Evolutionary conservation across 1,140 invertebrate genomes (phyloP), one percentile per base, ranked within the genome.

Genomic region (Musca vetustissima): DNA sequence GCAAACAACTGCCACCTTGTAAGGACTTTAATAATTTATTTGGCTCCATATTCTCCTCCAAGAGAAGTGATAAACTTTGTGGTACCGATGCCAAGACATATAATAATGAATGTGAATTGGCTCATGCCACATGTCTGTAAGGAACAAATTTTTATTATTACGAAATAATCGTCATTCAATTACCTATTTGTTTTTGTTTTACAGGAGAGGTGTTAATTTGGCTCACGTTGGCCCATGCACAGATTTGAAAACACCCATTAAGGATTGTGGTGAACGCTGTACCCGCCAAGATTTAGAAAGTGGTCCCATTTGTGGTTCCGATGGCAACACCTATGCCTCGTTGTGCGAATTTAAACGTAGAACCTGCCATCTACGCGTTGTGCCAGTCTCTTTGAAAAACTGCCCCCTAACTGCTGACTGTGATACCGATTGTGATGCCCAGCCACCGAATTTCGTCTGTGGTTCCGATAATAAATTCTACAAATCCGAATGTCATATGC

Each of bases 381-480:
- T 94, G 32, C 83, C 89, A 47, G 92, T 93, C 1, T 88, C 91
- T 14, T 87, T 89, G 0, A 88, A 92, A 68, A 92, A 93, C 73
- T 96, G 92, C 83, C 88, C 88, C 64, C 92, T 91, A 7, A 95
- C 93, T 1, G 91, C 91, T 0, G 87, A 89, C 13, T 96, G 93
- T 84, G 91, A 94, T 73, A 86, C 89, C 52, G 87, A 90, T 73
- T 92, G 91, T 76, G 80, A 82, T 73, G 74, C 82, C 0, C 89
- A 90, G 22, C 88, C 90, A 14, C 86, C 89, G 61, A 87, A 90
- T 69, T 94, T 93, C 74, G 93, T 97, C 52, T 98, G 96, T 82
- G 95, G 93, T 24, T 96, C 92, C 7, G 94, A 98, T 80, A 93
- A 93, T 77, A 90, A 92, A 77, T 92, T 96, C 73, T 98, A 98